Conservation (phyloP, 2,797 vertebrate genomes). For the Glyptemys insculpta region DNA sequence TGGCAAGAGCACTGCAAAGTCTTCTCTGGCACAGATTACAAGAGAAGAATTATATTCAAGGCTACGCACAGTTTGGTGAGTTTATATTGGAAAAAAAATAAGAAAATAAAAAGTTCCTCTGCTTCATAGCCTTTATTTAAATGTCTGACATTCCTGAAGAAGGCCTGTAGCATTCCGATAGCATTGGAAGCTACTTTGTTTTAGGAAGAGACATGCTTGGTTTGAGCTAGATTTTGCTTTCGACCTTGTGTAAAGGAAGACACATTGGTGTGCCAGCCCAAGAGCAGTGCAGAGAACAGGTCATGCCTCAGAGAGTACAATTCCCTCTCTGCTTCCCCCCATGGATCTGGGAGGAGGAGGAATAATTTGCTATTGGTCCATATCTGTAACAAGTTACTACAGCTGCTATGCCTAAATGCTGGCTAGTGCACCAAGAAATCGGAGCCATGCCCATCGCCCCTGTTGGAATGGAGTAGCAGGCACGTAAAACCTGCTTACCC, state of each 20-base stretch:
- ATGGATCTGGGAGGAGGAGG: neutral
- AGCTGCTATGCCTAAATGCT: neutral
- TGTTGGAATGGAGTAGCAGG: neutral
- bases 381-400: neutral
- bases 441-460: neutral
- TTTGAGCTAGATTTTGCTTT: neutral
- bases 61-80: neutral
- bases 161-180: neutral
- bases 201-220: neutral
- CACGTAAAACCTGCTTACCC: neutral
- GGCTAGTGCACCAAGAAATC: neutral
- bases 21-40: neutral
- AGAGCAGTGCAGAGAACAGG: neutral
- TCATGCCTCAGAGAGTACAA: neutral
- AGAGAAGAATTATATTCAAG: neutral
- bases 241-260: rapidly evolving
- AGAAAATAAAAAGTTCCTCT: neutral
- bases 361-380: neutral
- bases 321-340: neutral
- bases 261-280: neutral
- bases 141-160: neutral
- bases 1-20: conserved; percentile 32
- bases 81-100: neutral
- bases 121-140: neutral
- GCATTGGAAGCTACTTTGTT: neutral